A percentile compares a stretch with the other conserved stretches of the same genome.
Conservation (phyloP, 2,113 vertebrate species). For the Porphyrio hochstetteri region DNA sequence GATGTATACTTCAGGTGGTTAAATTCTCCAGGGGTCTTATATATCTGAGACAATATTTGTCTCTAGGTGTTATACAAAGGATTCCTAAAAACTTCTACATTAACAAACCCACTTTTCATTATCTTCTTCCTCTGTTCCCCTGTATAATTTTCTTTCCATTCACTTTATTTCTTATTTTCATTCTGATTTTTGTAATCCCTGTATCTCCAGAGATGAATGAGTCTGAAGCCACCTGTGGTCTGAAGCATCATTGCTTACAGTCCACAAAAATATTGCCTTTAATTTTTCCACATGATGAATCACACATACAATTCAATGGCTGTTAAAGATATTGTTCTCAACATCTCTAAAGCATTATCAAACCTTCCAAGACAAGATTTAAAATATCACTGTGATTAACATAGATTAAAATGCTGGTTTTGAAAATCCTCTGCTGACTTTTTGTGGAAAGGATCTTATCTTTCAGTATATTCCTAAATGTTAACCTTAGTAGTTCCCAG, state of each 20-base stretch:
- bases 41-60: neutral
- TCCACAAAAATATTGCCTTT: neutral
- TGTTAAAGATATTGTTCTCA: neutral
- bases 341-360: neutral
- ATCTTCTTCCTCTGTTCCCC: neutral
- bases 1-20: neutral
- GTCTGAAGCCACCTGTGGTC: neutral
- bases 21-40: neutral
- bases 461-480: neutral
- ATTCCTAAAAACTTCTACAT: neutral
- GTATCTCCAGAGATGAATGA: neutral
- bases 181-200: neutral
- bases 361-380: neutral
- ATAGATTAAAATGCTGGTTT: neutral
- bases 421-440: neutral
- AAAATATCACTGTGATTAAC: neutral
- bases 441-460: neutral
- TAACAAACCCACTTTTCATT: neutral
- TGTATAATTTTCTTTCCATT: neutral
- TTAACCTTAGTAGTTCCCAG: neutral
- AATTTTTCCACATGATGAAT: neutral
- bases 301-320: neutral
- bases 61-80: neutral
- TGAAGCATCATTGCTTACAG: neutral
- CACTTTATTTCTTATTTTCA: neutral